These are phyloP conservation scores for Petrocephalus microphthalmus DNA, from an alignment of 2,113 vertebrate genomes.

Conservation along the genomic window DNA sequence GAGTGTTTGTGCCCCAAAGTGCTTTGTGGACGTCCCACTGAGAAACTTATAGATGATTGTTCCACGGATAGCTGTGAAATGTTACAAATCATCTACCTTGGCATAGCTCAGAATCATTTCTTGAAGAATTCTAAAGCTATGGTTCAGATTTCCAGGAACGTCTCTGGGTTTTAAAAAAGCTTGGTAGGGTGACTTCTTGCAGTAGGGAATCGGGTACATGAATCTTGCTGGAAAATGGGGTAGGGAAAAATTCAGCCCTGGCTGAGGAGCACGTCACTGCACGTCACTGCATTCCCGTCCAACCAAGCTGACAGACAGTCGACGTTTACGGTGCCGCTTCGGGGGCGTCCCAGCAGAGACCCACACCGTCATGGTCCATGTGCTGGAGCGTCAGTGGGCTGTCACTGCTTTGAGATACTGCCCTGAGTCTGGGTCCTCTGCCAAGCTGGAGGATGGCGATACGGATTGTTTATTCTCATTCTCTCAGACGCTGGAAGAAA, in stretches of 20 bases:
- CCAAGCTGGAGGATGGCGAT: neutral
- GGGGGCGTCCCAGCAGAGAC: neutral
- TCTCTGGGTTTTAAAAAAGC: neutral
- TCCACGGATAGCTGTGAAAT: neutral
- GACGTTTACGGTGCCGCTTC: neutral
- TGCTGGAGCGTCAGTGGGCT: neutral
- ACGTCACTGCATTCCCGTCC: neutral
- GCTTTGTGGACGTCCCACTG: neutral
- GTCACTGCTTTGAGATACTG: neutral
- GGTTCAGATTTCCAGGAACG: neutral
- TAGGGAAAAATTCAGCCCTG: neutral
- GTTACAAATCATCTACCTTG: neutral
- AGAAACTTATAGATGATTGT: neutral
- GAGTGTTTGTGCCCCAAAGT: neutral
- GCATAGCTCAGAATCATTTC: neutral
- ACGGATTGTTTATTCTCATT: neutral
- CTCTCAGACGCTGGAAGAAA: neutral
- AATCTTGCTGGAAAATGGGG: neutral
- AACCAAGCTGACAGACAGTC: neutral
- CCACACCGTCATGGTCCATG: constrained; percentile 18
- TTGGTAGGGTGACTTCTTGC: neutral
- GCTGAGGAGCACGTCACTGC: neutral
- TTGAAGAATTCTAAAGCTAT: neutral
- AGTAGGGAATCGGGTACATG: neutral
- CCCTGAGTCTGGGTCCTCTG: neutral